Percentiles rank a stretch among this genome's conserved stretches.
Evolutionary conservation across 2,888 invertebrate genomes (phyloP).

Genomic region (Heliconius sara): DNA sequence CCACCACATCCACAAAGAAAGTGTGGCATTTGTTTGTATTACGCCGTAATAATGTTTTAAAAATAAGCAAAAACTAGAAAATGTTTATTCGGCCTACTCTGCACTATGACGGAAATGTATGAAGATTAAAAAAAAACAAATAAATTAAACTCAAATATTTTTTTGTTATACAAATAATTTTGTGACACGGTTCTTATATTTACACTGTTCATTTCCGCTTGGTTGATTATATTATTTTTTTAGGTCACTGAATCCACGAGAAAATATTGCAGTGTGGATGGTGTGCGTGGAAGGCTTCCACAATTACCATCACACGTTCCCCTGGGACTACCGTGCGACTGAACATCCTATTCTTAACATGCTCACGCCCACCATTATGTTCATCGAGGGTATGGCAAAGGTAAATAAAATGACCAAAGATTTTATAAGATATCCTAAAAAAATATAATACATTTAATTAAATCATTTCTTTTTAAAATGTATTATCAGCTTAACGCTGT

Average conservation of each 20-base stretch:
- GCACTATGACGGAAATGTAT: no score
- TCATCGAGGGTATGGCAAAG: conserved; percentile 89
- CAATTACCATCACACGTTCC: conserved; percentile 93
- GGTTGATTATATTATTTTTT: conserved; percentile 25
- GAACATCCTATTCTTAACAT: conserved; percentile 86
- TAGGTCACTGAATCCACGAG: conserved; percentile 87
- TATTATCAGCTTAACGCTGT: no score
- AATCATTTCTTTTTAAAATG: no score
- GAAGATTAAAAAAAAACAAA: no score
- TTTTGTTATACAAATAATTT: not conserved
- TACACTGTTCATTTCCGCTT: not conserved
- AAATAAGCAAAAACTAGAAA: no score
- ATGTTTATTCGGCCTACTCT: no score
- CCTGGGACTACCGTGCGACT: conserved; percentile 89
- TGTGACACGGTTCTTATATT: not conserved
- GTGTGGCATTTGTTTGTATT: no score
- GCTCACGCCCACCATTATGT: conserved; percentile 87
- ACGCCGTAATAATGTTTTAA: no score
- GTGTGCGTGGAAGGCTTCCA: conserved; percentile 92
- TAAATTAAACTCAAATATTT: no score
- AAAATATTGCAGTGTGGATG: conserved; percentile 87
- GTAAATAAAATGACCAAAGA: conserved; percentile 54
- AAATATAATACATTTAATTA: not conserved
- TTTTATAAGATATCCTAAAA: not conserved
- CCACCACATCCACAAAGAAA: no score